Conservation (phyloP, 2,797 vertebrate genomes). For the Urosaurus nigricauda region DNA sequence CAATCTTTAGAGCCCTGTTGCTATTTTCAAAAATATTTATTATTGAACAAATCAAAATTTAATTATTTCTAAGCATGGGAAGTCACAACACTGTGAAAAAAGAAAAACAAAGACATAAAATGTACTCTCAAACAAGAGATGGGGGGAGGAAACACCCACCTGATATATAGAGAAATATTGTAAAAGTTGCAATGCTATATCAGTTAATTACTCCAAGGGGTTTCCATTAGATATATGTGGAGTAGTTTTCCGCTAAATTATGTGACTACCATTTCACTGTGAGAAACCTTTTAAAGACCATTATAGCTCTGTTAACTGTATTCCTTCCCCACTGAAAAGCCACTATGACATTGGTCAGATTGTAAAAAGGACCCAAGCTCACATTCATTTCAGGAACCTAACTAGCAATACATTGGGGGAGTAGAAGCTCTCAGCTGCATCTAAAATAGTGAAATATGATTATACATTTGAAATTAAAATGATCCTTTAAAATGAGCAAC, state of each 20-base stretch:
- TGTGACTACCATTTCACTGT: slow-evolving; percentile 44
- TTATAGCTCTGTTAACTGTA: slow-evolving; percentile 44
- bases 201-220: slow-evolving; percentile 51
- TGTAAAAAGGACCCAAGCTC: background rate
- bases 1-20: background rate
- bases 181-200: slow-evolving; percentile 37
- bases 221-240: slow-evolving; percentile 52
- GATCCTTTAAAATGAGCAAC: slow-evolving; percentile 33
- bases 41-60: slow-evolving; percentile 13
- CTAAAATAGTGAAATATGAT: slow-evolving; percentile 9
- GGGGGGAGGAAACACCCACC: background rate
- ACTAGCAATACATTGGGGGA: slow-evolving; percentile 36
- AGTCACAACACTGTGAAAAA: background rate
- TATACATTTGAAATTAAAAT: slow-evolving; percentile 41
- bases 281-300: slow-evolving; percentile 56
- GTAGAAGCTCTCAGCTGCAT: slow-evolving; percentile 27
- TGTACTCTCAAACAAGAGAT: slow-evolving; percentile 6
- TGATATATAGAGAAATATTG: slow-evolving; percentile 28
- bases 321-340: slow-evolving; percentile 40
- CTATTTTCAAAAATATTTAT: slow-evolving; percentile 28
- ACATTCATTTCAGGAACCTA: slow-evolving; percentile 37
- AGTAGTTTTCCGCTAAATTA: slow-evolving; percentile 49
- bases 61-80: slow-evolving; percentile 24
- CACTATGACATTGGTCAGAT: slow-evolving; percentile 39
- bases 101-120: background rate